Conservation (phyloP, 2,888 invertebrate species). For the Amphipoea lucens region DNA sequence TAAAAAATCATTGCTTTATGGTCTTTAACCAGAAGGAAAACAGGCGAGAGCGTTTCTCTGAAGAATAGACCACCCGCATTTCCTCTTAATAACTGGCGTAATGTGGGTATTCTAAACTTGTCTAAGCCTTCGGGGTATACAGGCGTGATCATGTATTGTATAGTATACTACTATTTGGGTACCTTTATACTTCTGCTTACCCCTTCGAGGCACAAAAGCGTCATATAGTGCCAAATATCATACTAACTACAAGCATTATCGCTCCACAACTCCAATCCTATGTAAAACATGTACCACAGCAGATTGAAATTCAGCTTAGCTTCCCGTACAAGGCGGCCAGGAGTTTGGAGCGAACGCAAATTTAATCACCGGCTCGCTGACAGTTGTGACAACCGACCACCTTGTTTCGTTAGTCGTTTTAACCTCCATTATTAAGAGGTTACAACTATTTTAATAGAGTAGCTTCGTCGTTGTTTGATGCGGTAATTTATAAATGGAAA, state of each 20-base stretch:
- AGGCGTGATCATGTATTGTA: neutral
- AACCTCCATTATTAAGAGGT: slow-evolving; percentile 59
- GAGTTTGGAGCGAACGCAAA: slow-evolving; percentile 71
- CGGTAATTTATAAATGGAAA: neutral
- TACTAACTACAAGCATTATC: slow-evolving; percentile 19
- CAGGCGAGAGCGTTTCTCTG: too few relatives aligned
- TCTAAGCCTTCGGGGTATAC: too few relatives aligned
- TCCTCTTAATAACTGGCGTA: neutral
- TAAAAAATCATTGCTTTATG: too few relatives aligned
- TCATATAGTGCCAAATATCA: neutral
- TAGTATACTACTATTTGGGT: neutral
- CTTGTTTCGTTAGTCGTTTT: slow-evolving; percentile 62
- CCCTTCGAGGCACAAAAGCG: neutral
- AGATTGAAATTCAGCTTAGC: slow-evolving; percentile 71
- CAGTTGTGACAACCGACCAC: slow-evolving; percentile 54
- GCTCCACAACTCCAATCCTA: slow-evolving; percentile 40
- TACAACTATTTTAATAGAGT: slow-evolving; percentile 47
- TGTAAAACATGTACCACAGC: slow-evolving; percentile 62
- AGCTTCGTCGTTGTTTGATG: slow-evolving; percentile 22
- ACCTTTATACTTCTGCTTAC: neutral
- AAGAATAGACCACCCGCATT: neutral
- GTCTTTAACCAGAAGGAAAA: too few relatives aligned
- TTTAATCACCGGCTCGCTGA: slow-evolving; percentile 70
- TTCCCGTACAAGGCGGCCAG: slow-evolving; percentile 54
- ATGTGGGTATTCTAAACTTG: neutral